Conservation (phyloP, 2,888 invertebrate species). For the Drosophila picticornis region DNA sequence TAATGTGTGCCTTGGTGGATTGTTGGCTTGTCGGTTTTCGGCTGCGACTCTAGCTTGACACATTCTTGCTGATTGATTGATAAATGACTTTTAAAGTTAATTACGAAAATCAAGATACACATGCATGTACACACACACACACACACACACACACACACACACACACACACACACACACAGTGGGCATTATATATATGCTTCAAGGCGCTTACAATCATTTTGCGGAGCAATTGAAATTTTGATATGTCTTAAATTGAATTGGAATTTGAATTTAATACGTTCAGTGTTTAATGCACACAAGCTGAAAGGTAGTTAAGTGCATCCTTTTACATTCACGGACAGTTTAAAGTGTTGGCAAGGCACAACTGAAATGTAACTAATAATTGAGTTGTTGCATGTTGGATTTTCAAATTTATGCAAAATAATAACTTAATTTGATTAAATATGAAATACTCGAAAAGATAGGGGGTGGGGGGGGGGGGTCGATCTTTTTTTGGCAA, state of each 20-base stretch:
- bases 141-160: not conserved
- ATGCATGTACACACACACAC: not conserved
- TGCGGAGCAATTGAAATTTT: not conserved
- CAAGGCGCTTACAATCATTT: conserved; percentile 17
- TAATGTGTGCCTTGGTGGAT: conserved; percentile 21
- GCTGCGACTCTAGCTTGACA: conserved; percentile 53
- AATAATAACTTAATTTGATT: not conserved
- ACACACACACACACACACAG: not conserved
- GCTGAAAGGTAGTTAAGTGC: conserved; percentile 1
- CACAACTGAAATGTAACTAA: not conserved
- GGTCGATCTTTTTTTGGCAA: not conserved
- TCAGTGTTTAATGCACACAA: conserved; percentile 6
- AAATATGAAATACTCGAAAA: not conserved
- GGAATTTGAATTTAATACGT: conserved; percentile 14
- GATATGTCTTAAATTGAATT: not conserved
- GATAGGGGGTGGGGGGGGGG: not conserved
- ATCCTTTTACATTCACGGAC: not conserved
- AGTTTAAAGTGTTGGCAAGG: not conserved
- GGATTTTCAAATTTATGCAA: not conserved
- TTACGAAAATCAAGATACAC: conserved; percentile 62
- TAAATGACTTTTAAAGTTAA: conserved; percentile 73
- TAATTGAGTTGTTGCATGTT: not conserved
- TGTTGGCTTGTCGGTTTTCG: conserved; percentile 34
- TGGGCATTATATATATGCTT: not conserved
- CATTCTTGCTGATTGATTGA: conserved; percentile 74